Conservation (phyloP, 2,888 invertebrate species). For the Lottia scabra region DNA sequence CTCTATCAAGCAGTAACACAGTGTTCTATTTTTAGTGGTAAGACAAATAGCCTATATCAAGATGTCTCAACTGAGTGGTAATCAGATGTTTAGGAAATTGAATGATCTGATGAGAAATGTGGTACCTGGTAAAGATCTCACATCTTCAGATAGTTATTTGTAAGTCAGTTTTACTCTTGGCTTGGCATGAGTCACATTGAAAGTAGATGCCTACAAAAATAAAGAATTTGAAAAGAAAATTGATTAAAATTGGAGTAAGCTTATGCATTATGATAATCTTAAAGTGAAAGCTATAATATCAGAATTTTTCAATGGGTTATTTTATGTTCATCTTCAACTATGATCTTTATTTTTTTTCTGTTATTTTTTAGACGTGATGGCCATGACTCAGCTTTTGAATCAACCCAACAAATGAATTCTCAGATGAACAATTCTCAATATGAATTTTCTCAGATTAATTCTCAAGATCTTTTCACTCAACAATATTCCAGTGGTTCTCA, state of each 20-base stretch:
- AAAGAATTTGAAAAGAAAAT: no score
- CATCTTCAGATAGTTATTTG: constrained; percentile 33
- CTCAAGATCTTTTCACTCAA: constrained; percentile 50
- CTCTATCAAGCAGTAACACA: no score
- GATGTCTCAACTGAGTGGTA: not conserved
- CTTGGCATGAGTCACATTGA: no score
- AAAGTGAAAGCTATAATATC: no score
- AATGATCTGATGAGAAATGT: constrained; percentile 39
- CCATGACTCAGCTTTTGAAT: constrained; percentile 40
- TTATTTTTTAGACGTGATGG: not conserved
- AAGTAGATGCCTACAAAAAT: not conserved
- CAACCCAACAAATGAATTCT: constrained; percentile 33
- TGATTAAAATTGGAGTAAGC: no score
- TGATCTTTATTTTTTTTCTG: no score
- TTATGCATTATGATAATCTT: no score
- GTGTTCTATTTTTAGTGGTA: no score
- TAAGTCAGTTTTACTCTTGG: constrained; percentile 15
- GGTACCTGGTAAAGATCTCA: constrained; percentile 40
- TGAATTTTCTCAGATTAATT: constrained; percentile 37
- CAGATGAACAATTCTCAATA: constrained; percentile 34
- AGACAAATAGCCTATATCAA: no score
- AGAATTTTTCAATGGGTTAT: no score
- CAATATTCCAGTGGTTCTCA: constrained; percentile 35
- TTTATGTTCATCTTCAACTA: no score
- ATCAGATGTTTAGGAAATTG: constrained; percentile 2